Conservation (phyloP, 2,797 vertebrate genomes). For the Melanogrammus aeglefinus region DNA sequence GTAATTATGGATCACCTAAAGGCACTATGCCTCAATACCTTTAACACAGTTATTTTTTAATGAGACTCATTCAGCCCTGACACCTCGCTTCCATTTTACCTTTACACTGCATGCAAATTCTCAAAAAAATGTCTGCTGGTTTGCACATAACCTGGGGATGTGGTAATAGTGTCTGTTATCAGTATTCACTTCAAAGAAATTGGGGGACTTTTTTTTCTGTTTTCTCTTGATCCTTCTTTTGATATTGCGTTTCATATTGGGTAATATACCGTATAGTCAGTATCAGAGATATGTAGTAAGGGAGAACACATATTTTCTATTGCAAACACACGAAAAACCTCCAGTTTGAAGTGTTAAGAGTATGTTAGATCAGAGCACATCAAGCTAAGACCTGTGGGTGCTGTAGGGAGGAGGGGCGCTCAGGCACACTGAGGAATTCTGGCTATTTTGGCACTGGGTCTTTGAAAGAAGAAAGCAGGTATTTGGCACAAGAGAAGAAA, state of each 20-base stretch:
- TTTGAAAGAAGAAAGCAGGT: neutral
- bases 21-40: too few species aligned
- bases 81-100: too few species aligned
- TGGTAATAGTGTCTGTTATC: too few species aligned
- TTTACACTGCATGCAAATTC: too few species aligned
- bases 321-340: neutral
- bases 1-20: too few species aligned
- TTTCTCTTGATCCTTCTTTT: too few species aligned
- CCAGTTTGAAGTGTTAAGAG: neutral
- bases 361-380: neutral
- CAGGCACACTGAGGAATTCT: neutral
- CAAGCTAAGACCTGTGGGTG: neutral
- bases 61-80: too few species aligned
- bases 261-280: neutral
- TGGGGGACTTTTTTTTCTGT: too few species aligned
- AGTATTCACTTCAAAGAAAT: too few species aligned
- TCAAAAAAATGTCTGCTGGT: too few species aligned
- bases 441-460: neutral
- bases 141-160: too few species aligned
- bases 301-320: neutral
- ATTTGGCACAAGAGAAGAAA: neutral
- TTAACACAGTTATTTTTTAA: too few species aligned
- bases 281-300: neutral
- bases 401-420: neutral
- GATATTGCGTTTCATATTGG: neutral